Evolutionary conservation across 2,113 vertebrate species (phyloP).

Genomic region (Meriones unguiculatus): DNA sequence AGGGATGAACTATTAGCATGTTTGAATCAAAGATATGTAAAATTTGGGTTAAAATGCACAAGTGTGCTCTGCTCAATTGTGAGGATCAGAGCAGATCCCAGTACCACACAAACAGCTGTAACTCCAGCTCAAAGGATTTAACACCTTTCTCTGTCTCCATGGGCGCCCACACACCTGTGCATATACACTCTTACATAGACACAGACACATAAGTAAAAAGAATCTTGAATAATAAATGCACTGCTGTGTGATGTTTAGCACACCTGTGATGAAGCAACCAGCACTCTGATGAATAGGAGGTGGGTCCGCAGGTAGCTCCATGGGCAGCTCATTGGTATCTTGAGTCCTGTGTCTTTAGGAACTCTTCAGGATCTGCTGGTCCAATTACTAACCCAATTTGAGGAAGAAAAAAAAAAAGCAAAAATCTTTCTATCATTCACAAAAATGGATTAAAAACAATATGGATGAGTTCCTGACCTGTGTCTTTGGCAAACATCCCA

Average conservation of each 20-base stretch:
- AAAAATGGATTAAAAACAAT: background rate
- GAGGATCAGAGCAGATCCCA: background rate
- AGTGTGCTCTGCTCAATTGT: too few species aligned
- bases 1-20: accelerated
- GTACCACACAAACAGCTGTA: background rate
- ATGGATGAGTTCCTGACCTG: background rate
- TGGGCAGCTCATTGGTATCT: accelerated
- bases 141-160: background rate
- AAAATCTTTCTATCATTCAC: background rate
- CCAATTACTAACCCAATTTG: background rate
- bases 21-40: background rate
- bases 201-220: background rate
- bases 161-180: background rate
- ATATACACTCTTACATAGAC: too few species aligned
- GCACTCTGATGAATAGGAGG: too few species aligned
- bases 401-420: background rate
- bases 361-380: background rate
- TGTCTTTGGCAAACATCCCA: slow-evolving; percentile 1
- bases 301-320: accelerated
- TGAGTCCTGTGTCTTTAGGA: background rate
- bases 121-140: background rate
- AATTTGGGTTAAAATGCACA: background rate
- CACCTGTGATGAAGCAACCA: accelerated
- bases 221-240: background rate
- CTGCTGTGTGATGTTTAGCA: background rate